These are phyloP conservation scores for Rissa tridactyla DNA, from an alignment of 2,113 vertebrate genomes.

Conservation along the genomic window DNA sequence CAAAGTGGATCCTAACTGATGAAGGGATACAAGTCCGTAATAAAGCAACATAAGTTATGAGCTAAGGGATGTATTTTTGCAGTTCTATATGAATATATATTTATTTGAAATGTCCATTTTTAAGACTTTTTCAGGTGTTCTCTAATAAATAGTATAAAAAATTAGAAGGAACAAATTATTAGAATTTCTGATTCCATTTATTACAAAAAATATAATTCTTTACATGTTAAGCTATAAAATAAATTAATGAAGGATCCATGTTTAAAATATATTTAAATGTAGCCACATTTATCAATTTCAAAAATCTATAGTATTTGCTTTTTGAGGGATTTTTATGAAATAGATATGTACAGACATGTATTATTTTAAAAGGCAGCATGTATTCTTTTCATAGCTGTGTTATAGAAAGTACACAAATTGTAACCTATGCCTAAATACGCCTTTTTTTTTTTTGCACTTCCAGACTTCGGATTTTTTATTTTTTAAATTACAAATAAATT, in stretches of 20 bases:
- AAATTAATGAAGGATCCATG: background rate
- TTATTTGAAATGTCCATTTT: background rate
- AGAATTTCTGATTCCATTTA: background rate
- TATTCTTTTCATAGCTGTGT: background rate
- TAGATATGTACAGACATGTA: background rate
- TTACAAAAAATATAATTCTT: background rate
- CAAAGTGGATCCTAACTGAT: constrained; percentile 16
- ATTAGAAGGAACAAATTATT: background rate
- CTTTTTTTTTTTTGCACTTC: background rate
- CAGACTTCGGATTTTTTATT: background rate
- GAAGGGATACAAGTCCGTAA: background rate
- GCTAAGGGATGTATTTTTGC: background rate
- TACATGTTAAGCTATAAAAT: background rate
- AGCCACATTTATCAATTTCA: background rate
- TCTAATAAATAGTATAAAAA: background rate
- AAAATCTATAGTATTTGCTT: background rate
- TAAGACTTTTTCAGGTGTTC: background rate
- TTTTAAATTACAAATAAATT: background rate
- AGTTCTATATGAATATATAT: background rate
- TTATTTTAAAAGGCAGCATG: background rate
- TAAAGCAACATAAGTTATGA: background rate
- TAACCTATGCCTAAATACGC: background rate
- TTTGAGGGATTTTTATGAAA: background rate
- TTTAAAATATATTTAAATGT: background rate
- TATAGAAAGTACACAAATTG: background rate